These are phyloP conservation scores for Adelphocoris suturalis DNA, from an alignment of 2,888 invertebrate genomes.

Conservation along the genomic window DNA sequence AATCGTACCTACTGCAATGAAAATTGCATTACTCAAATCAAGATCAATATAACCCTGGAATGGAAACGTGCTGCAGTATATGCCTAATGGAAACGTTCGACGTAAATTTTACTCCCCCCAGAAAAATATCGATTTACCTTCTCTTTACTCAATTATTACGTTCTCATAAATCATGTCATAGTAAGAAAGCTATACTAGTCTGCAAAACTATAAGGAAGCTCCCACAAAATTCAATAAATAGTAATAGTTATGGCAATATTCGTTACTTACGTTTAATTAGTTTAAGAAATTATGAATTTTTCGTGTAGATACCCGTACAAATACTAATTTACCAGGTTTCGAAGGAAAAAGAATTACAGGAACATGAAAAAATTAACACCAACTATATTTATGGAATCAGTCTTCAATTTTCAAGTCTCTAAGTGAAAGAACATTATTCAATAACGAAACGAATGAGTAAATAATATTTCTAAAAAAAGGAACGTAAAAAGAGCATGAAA, in stretches of 20 bases:
- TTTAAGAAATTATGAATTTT: too few species aligned
- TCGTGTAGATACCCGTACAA: neutral
- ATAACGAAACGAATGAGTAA: too few species aligned
- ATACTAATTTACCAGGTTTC: neutral
- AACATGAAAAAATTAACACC: constrained; percentile 19
- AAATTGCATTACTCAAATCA: too few species aligned
- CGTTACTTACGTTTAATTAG: too few species aligned
- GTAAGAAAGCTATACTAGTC: neutral
- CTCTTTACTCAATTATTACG: constrained; percentile 17
- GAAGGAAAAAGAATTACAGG: neutral
- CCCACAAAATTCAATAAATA: neutral
- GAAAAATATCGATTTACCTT: neutral
- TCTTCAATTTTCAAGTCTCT: neutral
- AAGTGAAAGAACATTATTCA: too few species aligned
- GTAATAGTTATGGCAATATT: neutral
- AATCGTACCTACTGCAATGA: too few species aligned
- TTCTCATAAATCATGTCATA: neutral
- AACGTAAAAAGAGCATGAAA: too few species aligned
- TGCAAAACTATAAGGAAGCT: neutral
- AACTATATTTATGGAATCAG: neutral
- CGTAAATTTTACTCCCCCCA: constrained; percentile 25
- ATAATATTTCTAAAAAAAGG: too few species aligned
- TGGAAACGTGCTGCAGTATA: constrained; percentile 40
- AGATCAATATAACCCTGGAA: neutral
- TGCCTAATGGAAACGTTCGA: constrained; percentile 41